phyloP scores from a whole-genome alignment of 2,113 vertebrate species.

The Pandion haliaetus region DNA sequence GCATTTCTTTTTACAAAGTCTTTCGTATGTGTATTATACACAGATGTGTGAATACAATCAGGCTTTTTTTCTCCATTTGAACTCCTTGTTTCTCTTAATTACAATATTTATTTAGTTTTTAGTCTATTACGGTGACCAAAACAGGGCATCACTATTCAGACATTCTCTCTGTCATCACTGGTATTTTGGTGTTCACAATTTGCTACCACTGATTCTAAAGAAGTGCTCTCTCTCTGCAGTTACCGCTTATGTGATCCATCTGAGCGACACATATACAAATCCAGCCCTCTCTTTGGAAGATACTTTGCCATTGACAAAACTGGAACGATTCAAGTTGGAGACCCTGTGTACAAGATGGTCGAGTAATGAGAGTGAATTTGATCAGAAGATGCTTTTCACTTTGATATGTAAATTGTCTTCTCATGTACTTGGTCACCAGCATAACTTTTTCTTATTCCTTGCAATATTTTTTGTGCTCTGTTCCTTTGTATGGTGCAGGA shows the following conservation, averaged over 20 bases:
- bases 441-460: not conserved
- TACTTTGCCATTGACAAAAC: slow-evolving; percentile 79
- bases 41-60: not conserved
- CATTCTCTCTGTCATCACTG: not conserved
- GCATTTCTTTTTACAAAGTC: not conserved
- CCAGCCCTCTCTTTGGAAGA: slow-evolving; percentile 84
- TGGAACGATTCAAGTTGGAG: slow-evolving; percentile 82
- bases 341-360: slow-evolving; percentile 82
- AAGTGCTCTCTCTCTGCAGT: slow-evolving; percentile 63
- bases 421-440: not conserved
- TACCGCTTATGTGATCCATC: slow-evolving; percentile 84
- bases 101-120: not conserved
- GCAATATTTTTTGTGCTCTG: not conserved
- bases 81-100: not conserved
- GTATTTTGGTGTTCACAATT: not conserved
- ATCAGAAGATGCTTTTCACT: not conserved
- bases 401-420: not conserved
- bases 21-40: not conserved
- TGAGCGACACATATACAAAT: slow-evolving; percentile 78
- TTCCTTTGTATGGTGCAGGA: not conserved
- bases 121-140: not conserved
- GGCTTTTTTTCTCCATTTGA: not conserved
- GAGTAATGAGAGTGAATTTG: not conserved
- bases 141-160: not conserved
- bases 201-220: not conserved